These are phyloP conservation scores for Psilopogon haemacephalus DNA, from an alignment of 2,113 vertebrate genomes.

Conservation along the genomic window DNA sequence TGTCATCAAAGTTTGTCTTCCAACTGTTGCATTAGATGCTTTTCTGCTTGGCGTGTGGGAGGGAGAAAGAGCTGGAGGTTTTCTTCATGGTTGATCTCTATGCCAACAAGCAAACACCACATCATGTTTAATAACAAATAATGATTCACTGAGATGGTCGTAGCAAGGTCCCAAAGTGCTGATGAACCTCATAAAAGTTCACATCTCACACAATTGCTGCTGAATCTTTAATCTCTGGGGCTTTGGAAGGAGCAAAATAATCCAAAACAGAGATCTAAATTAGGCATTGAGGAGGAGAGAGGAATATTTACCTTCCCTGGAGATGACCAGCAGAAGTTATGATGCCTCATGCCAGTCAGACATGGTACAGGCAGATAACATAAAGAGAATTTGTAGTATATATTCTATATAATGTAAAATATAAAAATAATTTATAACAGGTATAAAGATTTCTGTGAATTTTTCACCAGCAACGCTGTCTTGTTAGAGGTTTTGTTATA, in stretches of 20 bases:
- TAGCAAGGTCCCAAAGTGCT: background rate
- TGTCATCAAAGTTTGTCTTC: conserved; percentile 19
- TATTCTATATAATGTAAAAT: background rate
- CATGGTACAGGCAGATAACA: background rate
- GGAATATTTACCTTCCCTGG: background rate
- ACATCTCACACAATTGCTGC: background rate
- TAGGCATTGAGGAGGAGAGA: background rate
- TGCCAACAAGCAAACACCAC: conserved; percentile 39
- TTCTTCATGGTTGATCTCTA: conserved; percentile 19
- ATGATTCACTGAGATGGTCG: background rate
- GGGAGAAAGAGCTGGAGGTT: background rate
- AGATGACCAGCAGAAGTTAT: background rate
- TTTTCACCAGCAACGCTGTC: background rate
- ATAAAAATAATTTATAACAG: background rate
- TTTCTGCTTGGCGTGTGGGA: conserved; percentile 2
- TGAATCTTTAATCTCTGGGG: background rate
- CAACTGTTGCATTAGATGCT: conserved; percentile 6
- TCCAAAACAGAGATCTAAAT: background rate
- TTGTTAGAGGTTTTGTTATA: background rate
- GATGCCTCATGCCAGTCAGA: background rate
- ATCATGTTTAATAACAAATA: background rate
- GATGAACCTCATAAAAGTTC: background rate
- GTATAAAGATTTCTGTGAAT: background rate
- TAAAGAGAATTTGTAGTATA: background rate
- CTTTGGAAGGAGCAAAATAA: background rate